Evolutionary conservation across 1,140 invertebrate genomes (phyloP).

Genomic region (Conus ventricosus): DNA sequence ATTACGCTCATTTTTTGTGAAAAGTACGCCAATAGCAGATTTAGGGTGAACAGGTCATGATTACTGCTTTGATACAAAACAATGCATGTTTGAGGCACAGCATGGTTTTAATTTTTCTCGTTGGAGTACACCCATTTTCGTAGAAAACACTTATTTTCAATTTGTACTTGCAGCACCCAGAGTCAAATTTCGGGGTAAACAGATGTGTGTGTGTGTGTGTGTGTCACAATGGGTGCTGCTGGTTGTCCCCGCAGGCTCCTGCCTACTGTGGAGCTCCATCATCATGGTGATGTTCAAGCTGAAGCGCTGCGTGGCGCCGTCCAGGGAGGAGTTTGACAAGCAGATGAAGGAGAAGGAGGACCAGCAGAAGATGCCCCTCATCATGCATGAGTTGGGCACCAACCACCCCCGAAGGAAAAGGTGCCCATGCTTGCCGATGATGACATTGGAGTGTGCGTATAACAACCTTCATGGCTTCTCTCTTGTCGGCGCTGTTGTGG

Average conservation of each 20-base stretch:
- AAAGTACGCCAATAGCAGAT: too few species aligned
- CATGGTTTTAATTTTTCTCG: too few species aligned
- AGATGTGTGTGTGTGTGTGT: too few species aligned
- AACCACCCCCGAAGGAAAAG: constrained; percentile 35
- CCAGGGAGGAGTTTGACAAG: constrained; percentile 27
- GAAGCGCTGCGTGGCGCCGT: constrained; percentile 51
- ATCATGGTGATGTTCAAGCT: constrained; percentile 68
- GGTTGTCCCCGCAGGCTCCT: constrained; percentile 53
- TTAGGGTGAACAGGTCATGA: too few species aligned
- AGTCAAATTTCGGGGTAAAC: too few species aligned
- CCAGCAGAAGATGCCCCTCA: constrained; percentile 53
- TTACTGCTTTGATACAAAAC: too few species aligned
- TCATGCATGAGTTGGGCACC: constrained; percentile 38
- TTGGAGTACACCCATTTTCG: too few species aligned
- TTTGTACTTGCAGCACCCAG: too few species aligned
- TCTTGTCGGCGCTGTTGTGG: constrained; percentile 8
- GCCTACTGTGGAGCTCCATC: constrained; percentile 65
- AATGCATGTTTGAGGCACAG: too few species aligned
- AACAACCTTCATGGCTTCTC: not conserved
- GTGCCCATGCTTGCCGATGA: constrained; percentile 45
- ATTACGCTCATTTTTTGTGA: too few species aligned
- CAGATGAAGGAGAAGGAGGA: constrained; percentile 37
- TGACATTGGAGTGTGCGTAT: constrained; percentile 55
- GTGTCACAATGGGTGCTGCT: too few species aligned
- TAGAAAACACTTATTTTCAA: too few species aligned